Percentiles rank a stretch among this genome's conserved stretches.
phyloP scores from a whole-genome alignment of 1,140 invertebrate genomes.

The Maconellicoccus hirsutus region DNA sequence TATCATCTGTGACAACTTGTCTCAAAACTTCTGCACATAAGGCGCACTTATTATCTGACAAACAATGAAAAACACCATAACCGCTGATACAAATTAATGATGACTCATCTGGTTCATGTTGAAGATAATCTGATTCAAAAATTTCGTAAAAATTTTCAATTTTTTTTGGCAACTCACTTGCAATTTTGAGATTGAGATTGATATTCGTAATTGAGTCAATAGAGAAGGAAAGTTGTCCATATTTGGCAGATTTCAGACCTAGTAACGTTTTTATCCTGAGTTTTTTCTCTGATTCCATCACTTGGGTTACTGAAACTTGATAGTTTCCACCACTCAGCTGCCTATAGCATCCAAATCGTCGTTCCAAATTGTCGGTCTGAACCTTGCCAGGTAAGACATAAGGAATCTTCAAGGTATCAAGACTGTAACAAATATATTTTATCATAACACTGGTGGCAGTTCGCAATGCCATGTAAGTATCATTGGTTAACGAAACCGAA shows the following conservation, averaged over 20 bases:
- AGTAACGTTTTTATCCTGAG: neutral
- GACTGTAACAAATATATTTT: neutral
- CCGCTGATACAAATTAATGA: neutral
- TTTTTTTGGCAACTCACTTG: too few species aligned
- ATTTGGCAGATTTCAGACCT: slow-evolving; percentile 12
- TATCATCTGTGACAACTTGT: neutral
- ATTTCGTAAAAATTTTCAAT: neutral
- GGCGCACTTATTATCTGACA: neutral
- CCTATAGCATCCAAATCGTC: neutral
- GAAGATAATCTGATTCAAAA: neutral
- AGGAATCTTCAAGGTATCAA: neutral
- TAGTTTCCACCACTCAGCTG: neutral
- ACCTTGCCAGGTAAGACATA: slow-evolving; percentile 14
- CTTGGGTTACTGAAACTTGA: neutral
- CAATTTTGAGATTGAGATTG: too few species aligned
- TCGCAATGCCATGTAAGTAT: neutral
- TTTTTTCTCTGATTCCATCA: slow-evolving; percentile 11
- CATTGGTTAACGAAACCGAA: neutral
- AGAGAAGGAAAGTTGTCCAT: neutral
- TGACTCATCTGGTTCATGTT: neutral
- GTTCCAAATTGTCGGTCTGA: slow-evolving; percentile 1
- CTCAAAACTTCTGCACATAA: neutral
- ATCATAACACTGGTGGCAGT: neutral
- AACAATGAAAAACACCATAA: neutral
- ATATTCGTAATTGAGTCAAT: neutral